Conservation (phyloP, 2,797 vertebrate genomes). For the Selene dorsalis region DNA sequence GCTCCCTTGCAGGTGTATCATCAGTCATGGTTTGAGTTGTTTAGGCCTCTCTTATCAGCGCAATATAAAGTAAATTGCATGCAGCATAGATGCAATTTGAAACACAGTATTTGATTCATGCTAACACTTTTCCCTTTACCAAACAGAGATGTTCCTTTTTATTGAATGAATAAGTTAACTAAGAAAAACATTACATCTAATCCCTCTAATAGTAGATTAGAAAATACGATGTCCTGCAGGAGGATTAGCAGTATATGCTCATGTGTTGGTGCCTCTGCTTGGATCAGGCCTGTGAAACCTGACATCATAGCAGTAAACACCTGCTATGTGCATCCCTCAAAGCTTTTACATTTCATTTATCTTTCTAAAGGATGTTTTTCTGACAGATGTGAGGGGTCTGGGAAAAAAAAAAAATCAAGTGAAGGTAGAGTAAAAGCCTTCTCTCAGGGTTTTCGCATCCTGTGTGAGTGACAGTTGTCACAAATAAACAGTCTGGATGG, state of each 20-base stretch:
- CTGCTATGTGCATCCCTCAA: slow-evolving; percentile 7
- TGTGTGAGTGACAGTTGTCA: not conserved
- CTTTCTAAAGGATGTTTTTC: not conserved
- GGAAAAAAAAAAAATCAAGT: not conserved
- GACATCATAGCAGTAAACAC: slow-evolving; percentile 1
- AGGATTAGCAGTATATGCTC: not conserved
- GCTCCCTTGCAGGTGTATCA: slow-evolving; percentile 21
- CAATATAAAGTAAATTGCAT: slow-evolving; percentile 1
- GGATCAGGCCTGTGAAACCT: not conserved
- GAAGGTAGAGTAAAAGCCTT: not conserved
- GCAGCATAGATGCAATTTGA: not conserved
- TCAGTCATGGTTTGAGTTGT: slow-evolving; percentile 23
- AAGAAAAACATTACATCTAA: not conserved
- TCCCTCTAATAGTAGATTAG: not conserved
- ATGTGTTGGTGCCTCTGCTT: not conserved
- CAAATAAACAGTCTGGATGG: not conserved
- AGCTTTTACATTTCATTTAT: not conserved
- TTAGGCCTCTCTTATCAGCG: slow-evolving; percentile 17
- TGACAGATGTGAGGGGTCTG: not conserved
- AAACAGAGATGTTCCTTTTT: not conserved
- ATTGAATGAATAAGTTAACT: not conserved
- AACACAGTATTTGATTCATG: not conserved
- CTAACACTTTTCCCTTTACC: not conserved
- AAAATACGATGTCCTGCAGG: not conserved
- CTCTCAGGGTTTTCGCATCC: not conserved